Evolutionary conservation across 2,888 invertebrate species (phyloP), one percentile per base, ranked within the genome.

Genomic region (Drosophila neotestacea): DNA sequence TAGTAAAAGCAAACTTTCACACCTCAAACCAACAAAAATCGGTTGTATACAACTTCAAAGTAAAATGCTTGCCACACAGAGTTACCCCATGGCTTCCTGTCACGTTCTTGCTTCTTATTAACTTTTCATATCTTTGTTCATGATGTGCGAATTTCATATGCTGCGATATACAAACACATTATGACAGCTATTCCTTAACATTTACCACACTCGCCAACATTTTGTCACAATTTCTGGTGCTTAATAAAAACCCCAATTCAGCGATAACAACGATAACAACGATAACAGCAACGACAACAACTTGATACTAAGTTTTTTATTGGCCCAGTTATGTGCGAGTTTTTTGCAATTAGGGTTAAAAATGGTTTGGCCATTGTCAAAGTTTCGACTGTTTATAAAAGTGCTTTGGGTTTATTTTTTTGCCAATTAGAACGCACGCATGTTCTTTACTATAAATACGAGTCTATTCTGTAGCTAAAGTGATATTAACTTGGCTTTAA

Each of bases 71-170:
- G 70, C 62, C 52, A 59, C 77, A 63, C 34, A 48, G 34, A 48
- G 34, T 50, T 55, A 56, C 65, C 73, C 77, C 59, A 42, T 59
- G 56, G 75, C 52, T 55, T 60, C 70, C 75, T 70, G 74, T 79
- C 83, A 85, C 83, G 83, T 88, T 67, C 42, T 55, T 55, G 56
- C 41, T 77, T 67, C 80, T 86, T 84, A 83, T 86, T 85, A 84
- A 84, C 84, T 80, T 86, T 84, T 77, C 77, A 83, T 83, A 85
- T 71, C 62, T 70, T 39, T 59, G 50, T 62, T 74, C 72, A 85
- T 83, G 84, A 79, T 77, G 77, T 73, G 84, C 56, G 78, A 79
- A 88, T 64, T 73, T 69, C 80, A 70, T 73, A 71, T 85, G 65
- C 63, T 73, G 10, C 48, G 30, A 64, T 34, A 81, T 52, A 54